phyloP scores from a whole-genome alignment of 2,888 invertebrate genomes.

The Oscheius onirici region DNA sequence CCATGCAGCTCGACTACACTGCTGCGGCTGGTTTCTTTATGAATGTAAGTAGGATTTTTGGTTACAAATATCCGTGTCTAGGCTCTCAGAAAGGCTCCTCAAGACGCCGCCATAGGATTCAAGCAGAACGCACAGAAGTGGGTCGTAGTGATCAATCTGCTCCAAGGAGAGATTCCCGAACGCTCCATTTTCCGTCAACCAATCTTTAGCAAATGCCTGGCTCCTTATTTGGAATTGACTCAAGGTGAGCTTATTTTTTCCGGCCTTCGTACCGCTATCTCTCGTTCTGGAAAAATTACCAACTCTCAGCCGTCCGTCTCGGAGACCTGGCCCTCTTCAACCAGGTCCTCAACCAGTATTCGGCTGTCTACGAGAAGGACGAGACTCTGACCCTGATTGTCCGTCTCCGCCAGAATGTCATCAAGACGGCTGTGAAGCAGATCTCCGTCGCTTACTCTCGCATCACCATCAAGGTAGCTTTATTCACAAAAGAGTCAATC shows the following conservation, averaged over 20 bases:
- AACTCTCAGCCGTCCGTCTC: conserved; percentile 81
- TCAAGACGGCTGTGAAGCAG: conserved; percentile 81
- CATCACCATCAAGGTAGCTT: conserved; percentile 84
- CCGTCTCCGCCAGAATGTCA: conserved; percentile 95
- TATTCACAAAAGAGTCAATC: neutral
- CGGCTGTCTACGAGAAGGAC: conserved; percentile 83
- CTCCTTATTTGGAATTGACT: conserved; percentile 95
- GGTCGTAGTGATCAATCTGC: conserved; percentile 67
- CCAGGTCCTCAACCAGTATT: conserved; percentile 88
- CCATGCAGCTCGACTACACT: conserved; percentile 92
- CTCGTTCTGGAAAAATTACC: too few species aligned
- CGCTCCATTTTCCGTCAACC: conserved; percentile 92
- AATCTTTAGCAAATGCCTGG: conserved; percentile 85
- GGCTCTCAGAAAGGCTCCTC: conserved; percentile 91
- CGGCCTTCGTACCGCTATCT: conserved; percentile 32
- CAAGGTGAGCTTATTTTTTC: conserved; percentile 76
- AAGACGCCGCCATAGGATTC: conserved; percentile 96
- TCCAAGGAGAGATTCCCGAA: conserved; percentile 95
- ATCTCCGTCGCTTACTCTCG: conserved; percentile 95
- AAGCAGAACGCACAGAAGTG: conserved; percentile 79
- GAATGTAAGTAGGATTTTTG: conserved; percentile 75
- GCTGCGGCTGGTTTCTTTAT: conserved; percentile 95
- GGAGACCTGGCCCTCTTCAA: conserved; percentile 94
- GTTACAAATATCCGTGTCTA: neutral
- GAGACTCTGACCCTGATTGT: conserved; percentile 95